Evolutionary conservation across 2,888 invertebrate species (phyloP).

Genomic region (Conchocele bisecta): DNA sequence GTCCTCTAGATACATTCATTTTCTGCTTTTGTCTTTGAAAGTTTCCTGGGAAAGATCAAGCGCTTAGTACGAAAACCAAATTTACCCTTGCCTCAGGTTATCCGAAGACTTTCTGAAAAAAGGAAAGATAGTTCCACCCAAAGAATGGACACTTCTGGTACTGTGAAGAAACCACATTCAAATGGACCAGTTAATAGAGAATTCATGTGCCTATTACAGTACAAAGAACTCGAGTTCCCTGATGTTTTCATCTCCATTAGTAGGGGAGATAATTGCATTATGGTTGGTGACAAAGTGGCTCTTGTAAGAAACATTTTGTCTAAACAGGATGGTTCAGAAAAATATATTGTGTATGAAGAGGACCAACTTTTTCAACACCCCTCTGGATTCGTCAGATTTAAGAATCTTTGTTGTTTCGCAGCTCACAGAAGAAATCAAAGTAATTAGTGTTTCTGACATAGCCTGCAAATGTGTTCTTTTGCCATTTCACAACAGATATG

Average conservation of each 20-base stretch:
- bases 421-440: slow-evolving; percentile 4
- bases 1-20: slow-evolving; percentile 72
- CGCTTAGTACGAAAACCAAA: slow-evolving; percentile 40
- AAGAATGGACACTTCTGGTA: neutral
- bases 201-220: too few species aligned
- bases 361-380: slow-evolving; percentile 3
- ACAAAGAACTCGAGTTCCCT: too few species aligned
- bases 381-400: slow-evolving; percentile 20
- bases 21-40: slow-evolving; percentile 80
- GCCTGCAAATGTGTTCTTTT: slow-evolving; percentile 31
- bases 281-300: slow-evolving; percentile 21
- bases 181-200: slow-evolving; percentile 22
- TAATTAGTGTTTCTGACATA: slow-evolving; percentile 21
- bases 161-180: slow-evolving; percentile 23
- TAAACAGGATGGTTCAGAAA: neutral
- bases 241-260: slow-evolving; percentile 3
- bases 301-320: slow-evolving; percentile 33
- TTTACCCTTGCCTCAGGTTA: slow-evolving; percentile 47
- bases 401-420: slow-evolving; percentile 19
- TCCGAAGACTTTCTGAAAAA: slow-evolving; percentile 44
- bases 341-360: slow-evolving; percentile 7
- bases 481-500: too few species aligned
- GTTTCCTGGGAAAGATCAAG: slow-evolving; percentile 70
- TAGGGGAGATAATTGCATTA: slow-evolving; percentile 27
- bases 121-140: too few species aligned